Evolutionary conservation across 2,113 vertebrate species (phyloP).

Genomic region (Grus americana): DNA sequence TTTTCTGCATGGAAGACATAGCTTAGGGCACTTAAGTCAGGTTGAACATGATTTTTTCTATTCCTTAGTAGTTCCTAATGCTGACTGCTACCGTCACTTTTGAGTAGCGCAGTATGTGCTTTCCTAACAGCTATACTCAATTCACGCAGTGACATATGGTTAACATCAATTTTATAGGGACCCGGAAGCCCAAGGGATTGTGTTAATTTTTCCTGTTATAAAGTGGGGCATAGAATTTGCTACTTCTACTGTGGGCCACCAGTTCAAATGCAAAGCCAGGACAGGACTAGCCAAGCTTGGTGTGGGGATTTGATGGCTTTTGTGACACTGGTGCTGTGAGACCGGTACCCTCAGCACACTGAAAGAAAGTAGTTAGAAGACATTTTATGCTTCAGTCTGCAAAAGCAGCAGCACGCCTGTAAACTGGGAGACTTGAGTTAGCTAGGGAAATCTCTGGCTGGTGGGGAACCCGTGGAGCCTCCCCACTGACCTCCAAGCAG

Average conservation of each 20-base stretch:
- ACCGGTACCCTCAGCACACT: background rate
- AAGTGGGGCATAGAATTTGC: background rate
- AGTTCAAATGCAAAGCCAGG: constrained; percentile 31
- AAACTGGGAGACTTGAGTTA: background rate
- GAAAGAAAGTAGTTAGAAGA: rapidly evolving
- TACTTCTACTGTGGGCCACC: background rate
- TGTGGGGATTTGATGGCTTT: background rate
- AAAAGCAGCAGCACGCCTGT: background rate
- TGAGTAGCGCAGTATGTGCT: background rate
- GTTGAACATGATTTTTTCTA: background rate
- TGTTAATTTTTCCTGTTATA: background rate
- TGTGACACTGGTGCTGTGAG: background rate
- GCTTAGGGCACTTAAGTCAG: background rate
- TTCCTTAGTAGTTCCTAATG: background rate
- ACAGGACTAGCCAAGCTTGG: background rate
- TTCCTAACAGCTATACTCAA: background rate
- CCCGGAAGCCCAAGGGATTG: background rate
- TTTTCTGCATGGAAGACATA: background rate
- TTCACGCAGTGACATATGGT: background rate
- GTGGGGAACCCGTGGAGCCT: background rate
- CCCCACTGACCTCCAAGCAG: background rate
- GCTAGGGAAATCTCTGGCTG: rapidly evolving
- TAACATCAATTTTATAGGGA: constrained; percentile 22
- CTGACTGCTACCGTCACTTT: background rate
- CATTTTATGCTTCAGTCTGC: background rate